Evolutionary conservation across 2,797 vertebrate genomes (phyloP).

Genomic region (Podarcis siculus): DNA sequence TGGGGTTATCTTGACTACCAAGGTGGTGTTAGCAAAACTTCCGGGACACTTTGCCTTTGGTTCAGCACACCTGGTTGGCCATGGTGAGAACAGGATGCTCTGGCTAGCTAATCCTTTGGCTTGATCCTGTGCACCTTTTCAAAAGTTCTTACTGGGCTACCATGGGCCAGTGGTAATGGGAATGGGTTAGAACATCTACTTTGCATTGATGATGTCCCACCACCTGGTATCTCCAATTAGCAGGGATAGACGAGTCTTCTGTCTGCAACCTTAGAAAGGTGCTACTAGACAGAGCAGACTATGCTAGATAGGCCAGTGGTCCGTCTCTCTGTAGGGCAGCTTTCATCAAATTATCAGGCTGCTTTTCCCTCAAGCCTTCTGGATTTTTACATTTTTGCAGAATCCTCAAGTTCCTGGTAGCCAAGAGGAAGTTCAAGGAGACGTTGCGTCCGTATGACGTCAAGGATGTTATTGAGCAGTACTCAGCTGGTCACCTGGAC

Average conservation of each 20-base stretch:
- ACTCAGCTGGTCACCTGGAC: conserved; percentile 96
- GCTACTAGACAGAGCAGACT: too few relatives aligned
- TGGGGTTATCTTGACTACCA: too few relatives aligned
- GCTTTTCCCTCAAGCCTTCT: background rate
- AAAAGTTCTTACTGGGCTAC: too few relatives aligned
- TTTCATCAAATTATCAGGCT: background rate
- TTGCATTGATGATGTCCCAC: background rate
- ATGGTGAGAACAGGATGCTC: too few relatives aligned
- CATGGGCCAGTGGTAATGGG: too few relatives aligned
- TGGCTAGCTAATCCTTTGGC: too few relatives aligned
- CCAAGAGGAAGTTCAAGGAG: conserved; percentile 99
- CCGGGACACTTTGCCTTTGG: too few relatives aligned
- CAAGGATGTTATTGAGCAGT: conserved; percentile 98
- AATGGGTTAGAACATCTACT: background rate
- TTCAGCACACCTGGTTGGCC: too few relatives aligned
- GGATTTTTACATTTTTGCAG: conserved; percentile 66
- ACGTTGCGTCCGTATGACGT: conserved; percentile 94
- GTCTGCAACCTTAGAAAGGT: background rate
- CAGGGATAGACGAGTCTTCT: background rate
- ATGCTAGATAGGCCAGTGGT: background rate
- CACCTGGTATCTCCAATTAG: background rate
- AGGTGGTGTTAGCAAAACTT: too few relatives aligned
- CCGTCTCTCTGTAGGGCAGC: too few relatives aligned
- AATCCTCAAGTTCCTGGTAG: conserved; percentile 98
- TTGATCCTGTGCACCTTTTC: too few relatives aligned